phyloP scores from a whole-genome alignment of 2,797 vertebrate species.

The Rhabdophis nuchalis region DNA sequence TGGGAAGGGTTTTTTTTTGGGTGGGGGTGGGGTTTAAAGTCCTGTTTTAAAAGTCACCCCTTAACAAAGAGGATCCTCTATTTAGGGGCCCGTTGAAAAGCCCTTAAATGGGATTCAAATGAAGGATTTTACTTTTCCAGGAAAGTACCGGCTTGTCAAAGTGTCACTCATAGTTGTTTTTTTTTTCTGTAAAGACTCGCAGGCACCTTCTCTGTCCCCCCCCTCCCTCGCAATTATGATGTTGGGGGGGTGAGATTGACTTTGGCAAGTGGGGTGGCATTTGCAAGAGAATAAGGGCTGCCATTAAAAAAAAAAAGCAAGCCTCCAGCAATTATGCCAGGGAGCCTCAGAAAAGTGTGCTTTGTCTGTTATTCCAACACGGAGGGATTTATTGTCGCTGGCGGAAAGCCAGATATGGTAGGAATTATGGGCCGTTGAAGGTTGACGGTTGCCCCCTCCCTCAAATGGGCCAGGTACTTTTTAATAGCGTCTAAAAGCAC shows the following conservation, averaged over 20 bases:
- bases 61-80: slow-evolving; percentile 3
- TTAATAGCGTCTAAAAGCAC: neutral
- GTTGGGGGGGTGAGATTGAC: neutral
- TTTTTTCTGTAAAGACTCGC: slow-evolving; percentile 49
- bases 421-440: slow-evolving; percentile 39
- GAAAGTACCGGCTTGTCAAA: slow-evolving; percentile 60
- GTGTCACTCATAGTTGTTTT: slow-evolving; percentile 60
- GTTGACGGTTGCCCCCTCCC: neutral
- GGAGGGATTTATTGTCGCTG: slow-evolving; percentile 39
- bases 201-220: neutral
- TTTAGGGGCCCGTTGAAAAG: slow-evolving; percentile 45
- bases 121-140: slow-evolving; percentile 56
- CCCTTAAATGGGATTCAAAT: slow-evolving; percentile 60
- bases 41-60: slow-evolving; percentile 32
- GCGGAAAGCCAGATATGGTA: slow-evolving; percentile 48
- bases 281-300: slow-evolving; percentile 51
- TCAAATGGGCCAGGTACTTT: neutral
- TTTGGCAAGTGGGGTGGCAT: slow-evolving; percentile 39
- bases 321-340: slow-evolving; percentile 27
- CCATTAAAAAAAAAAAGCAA: slow-evolving; percentile 44
- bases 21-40: neutral
- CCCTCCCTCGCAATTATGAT: neutral
- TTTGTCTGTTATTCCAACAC: slow-evolving; percentile 51
- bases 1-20: neutral
- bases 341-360: slow-evolving; percentile 48